Conservation (phyloP, 2,888 invertebrate genomes). For the Lissocephala sabroskyi region DNA sequence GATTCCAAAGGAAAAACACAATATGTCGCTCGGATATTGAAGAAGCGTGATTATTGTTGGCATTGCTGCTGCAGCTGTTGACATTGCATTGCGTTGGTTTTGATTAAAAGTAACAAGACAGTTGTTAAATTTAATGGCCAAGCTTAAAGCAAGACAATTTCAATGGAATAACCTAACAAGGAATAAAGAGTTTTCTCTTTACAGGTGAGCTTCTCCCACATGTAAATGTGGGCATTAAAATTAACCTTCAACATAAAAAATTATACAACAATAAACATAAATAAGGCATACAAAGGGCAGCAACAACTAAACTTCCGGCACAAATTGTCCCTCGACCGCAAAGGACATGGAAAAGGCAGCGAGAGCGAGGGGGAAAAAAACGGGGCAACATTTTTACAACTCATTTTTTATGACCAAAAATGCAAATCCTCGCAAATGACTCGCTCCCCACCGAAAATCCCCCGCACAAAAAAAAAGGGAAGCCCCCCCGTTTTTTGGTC, state of each 20-base stretch:
- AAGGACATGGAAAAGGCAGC: neutral
- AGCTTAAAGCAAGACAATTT: too few species aligned
- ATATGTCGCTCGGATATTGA: constrained; percentile 33
- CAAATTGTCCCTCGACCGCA: neutral
- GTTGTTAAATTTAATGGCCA: constrained; percentile 22
- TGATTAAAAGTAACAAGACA: constrained; percentile 27
- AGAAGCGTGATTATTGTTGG: constrained; percentile 38
- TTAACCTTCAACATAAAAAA: constrained; percentile 12
- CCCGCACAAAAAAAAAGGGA: neutral
- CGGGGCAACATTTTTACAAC: constrained; percentile 23
- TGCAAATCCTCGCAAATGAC: constrained; percentile 35
- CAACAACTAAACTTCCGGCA: too few species aligned
- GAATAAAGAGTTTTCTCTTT: too few species aligned
- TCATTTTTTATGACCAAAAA: constrained; percentile 27
- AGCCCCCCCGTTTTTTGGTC: neutral
- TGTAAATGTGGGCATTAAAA: too few species aligned
- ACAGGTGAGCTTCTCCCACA: too few species aligned
- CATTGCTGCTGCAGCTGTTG: constrained; percentile 21
- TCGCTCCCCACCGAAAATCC: neutral
- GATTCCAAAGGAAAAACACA: constrained; percentile 13
- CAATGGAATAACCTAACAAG: too few species aligned
- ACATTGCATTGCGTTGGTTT: constrained; percentile 13
- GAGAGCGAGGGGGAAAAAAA: constrained; percentile 4
- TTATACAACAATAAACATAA: constrained; percentile 22
- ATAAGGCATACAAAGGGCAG: neutral